Conservation (phyloP, 2,888 invertebrate genomes). For the Tetanocera ferruginea region DNA sequence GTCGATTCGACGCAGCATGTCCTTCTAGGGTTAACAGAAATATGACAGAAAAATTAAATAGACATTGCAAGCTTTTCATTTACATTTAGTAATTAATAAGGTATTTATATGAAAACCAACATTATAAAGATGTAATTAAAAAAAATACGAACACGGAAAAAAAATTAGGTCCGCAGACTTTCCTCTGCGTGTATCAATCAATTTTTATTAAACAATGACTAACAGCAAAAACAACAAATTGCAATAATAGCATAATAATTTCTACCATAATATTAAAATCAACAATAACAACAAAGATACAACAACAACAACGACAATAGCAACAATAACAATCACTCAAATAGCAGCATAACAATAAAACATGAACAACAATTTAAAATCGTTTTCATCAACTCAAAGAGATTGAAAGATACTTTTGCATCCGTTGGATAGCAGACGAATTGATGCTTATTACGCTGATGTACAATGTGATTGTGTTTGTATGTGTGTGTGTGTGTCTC, state of each 20-base stretch:
- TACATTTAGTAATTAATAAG: too few species aligned
- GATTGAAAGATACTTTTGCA: constrained; percentile 46
- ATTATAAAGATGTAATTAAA: too few species aligned
- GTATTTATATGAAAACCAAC: too few species aligned
- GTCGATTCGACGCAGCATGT: too few species aligned
- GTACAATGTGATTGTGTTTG: constrained; percentile 43
- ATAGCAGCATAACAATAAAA: constrained; percentile 19
- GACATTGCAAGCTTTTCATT: too few species aligned
- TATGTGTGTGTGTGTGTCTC: constrained; percentile 38
- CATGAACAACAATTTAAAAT: constrained; percentile 62
- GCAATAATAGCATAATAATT: not conserved
- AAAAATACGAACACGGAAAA: too few species aligned
- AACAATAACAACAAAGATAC: constrained; percentile 42
- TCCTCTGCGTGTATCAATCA: constrained; percentile 7
- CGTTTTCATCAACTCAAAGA: constrained; percentile 66
- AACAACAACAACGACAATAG: constrained; percentile 34
- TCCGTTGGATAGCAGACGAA: constrained; percentile 1
- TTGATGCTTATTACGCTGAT: constrained; percentile 42
- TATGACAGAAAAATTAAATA: too few species aligned
- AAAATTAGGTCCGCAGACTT: not conserved
- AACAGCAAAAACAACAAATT: not conserved
- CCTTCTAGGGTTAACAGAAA: too few species aligned
- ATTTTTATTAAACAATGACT: constrained; percentile 1
- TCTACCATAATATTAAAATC: not conserved
- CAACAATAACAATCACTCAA: constrained; percentile 22